Evolutionary conservation across 64 coral and sea anemone species (phyloP), one percentile per base, ranked within the genome.

Genomic region (Actinia equina): DNA sequence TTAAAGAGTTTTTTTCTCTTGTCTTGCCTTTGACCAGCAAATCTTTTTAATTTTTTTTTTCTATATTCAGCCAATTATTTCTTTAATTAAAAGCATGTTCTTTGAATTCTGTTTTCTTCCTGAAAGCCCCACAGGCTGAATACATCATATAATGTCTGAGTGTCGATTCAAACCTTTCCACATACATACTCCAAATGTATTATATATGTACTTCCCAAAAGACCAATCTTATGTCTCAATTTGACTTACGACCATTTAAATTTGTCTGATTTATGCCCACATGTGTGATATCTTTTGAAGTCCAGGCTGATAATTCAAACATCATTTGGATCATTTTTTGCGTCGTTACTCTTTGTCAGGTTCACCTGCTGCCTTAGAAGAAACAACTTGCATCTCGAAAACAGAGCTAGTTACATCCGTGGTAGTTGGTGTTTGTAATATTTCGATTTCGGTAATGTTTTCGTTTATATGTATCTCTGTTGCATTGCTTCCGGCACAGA

Each of bases 321-420:
- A 41, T 71, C 1, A 37, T 27, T 74, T 74, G 23, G 13, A 9
- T 26, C 14, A 14, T 57, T 14, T 57, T 57, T 12, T 57, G 13
- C 2, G 46, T 8, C 3, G 9, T 10, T 74, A 9, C 41, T 16
- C 7, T 74, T 74, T 41, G 12, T 41, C 69, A 25, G 13, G 22
- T 74, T 74, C 69, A 74, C 69, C 69, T 74, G 69, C 69, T 74
- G 69, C 41, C 69, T 74, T n/a, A 14, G 19, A 8, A n/a, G n/a
- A 18, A n/a, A 30, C n/a, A 37, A 13, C 69, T 74, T 74, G 9
- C 69, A 74, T 74, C 25, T 74, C 25, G 15, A 42, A 30, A 25
- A 10, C 6, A 74, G 13, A 30, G 30, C 30, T 37, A 25, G 2
- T 41, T 14, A 1, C 25, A 12, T 41, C 69, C 27, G 69, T 11